Base-by-base conservation (phyloP, 2,888 invertebrate species). In the Drosophila planitibia region DNA sequence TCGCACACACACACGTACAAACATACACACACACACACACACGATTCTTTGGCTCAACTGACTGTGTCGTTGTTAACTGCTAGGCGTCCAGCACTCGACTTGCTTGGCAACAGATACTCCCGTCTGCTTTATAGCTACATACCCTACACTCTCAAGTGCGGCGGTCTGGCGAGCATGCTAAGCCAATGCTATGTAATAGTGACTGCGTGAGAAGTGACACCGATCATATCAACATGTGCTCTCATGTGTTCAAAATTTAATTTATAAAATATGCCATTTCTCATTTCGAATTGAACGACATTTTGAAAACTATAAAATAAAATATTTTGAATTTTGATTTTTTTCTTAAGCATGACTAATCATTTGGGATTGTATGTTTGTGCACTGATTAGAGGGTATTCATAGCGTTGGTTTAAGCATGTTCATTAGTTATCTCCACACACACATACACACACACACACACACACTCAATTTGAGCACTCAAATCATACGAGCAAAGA, bases 61-160 rank as follows among this genome's bases (percentile, higher is more conserved):
- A 30, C 57, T 59, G 67, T 52, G 16, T 16, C 57, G 81, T 71
- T 89, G 88, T 81, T 88, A 78, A 82, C 89, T 67, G 85, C 78
- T 82, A 74, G 82, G 79, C 88, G 88, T 76, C 62, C 81, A 79
- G 69, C 77, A 75, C 77, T 81, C 85, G 79, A 89, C 89, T 88
- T 89, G 76, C 73, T 71, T 74, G 64, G 58, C 62, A 60, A 72
- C 64, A 73, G 60, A 51, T 70, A 53, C 49, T 71, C 64, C 79
- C 77, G 77, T 58, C 65, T 63, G 76, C 76, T 89, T 89, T 89
- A 89, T 89, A 86, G 83, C 74, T 53, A 4, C 4, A 79, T 79
- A 79, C 79, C 76, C 79, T 74, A 33, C 16, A 65, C 25, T 12
- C 10, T 10, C 28, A 9, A 10, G 4, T 22, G 55, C 22, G 19